A percentile compares a stretch with the other conserved stretches of the same genome.
phyloP scores from a whole-genome alignment of 1,140 invertebrate genomes.

The Grapholita molesta region DNA sequence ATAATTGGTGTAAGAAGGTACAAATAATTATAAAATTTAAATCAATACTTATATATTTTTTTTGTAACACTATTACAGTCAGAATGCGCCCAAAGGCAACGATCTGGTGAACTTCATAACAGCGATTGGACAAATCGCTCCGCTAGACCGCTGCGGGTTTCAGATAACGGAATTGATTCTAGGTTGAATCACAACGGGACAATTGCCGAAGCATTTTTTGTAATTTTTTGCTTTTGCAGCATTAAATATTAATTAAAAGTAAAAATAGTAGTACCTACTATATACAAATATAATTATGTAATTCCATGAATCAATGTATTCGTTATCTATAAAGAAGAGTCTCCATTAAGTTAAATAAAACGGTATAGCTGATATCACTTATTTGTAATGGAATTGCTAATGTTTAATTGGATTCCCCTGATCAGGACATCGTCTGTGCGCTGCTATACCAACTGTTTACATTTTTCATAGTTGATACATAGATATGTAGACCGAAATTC shows the following conservation, averaged over 20 bases:
- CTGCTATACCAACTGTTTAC: too few species aligned
- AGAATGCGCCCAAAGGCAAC: neutral
- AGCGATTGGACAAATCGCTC: neutral
- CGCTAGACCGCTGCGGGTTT: constrained; percentile 5
- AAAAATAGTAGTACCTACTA: too few species aligned
- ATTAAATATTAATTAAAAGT: neutral
- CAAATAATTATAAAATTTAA: neutral
- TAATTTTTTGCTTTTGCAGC: neutral
- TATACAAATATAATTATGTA: too few species aligned
- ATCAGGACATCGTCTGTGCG: too few species aligned
- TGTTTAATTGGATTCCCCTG: too few species aligned
- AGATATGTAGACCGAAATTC: too few species aligned
- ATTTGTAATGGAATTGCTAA: too few species aligned
- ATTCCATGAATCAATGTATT: too few species aligned
- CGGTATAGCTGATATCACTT: too few species aligned
- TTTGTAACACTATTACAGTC: neutral
- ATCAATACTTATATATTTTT: neutral
- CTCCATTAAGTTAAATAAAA: too few species aligned
- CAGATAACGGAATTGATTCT: constrained; percentile 17
- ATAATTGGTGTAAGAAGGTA: neutral
- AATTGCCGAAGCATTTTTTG: neutral
- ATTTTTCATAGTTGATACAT: too few species aligned
- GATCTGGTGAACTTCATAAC: neutral
- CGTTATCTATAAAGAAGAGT: too few species aligned
- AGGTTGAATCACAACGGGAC: neutral